A percentile compares a stretch with the other conserved stretches of the same genome.
These are phyloP conservation scores for Pomacea canaliculata DNA, from an alignment of 2,888 invertebrate genomes.

Conservation along the genomic window DNA sequence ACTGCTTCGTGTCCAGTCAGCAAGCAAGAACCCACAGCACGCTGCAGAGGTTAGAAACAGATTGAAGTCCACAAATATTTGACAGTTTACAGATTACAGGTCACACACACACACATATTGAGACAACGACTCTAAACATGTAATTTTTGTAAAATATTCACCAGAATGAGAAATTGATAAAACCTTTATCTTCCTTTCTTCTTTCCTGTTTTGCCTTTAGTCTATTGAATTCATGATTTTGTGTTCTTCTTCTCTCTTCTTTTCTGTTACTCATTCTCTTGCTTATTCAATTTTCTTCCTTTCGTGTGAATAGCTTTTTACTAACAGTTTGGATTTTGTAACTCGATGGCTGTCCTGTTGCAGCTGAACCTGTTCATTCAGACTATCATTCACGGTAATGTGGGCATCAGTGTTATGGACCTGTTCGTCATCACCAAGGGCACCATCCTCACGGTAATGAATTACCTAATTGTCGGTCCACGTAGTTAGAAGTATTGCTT, in stretches of 20 bases:
- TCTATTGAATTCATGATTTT: neutral
- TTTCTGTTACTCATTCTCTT: neutral
- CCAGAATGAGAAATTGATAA: too few relatives aligned
- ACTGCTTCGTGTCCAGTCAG: constrained; percentile 2
- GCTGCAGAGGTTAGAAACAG: constrained; percentile 1
- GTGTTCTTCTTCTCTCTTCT: too few relatives aligned
- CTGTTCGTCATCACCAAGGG: neutral
- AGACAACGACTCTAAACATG: too few relatives aligned
- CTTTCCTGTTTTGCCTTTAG: neutral
- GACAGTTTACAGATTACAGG: too few relatives aligned
- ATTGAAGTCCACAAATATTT: too few relatives aligned
- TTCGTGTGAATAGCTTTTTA: too few relatives aligned
- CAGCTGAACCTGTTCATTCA: constrained; percentile 8
- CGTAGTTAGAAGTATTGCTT: neutral
- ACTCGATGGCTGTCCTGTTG: too few relatives aligned
- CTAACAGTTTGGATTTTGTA: too few relatives aligned
- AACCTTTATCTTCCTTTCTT: too few relatives aligned
- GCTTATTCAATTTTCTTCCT: too few relatives aligned
- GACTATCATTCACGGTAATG: constrained; percentile 5
- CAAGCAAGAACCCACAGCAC: constrained; percentile 3
- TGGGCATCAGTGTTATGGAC: neutral
- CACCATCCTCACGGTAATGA: neutral
- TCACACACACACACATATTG: too few relatives aligned
- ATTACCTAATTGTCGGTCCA: neutral
- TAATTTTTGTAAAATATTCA: too few relatives aligned